A percentile compares a stretch with the other conserved stretches of the same genome.
Conservation (phyloP, 2,888 invertebrate species). For the Xylota segnis region DNA sequence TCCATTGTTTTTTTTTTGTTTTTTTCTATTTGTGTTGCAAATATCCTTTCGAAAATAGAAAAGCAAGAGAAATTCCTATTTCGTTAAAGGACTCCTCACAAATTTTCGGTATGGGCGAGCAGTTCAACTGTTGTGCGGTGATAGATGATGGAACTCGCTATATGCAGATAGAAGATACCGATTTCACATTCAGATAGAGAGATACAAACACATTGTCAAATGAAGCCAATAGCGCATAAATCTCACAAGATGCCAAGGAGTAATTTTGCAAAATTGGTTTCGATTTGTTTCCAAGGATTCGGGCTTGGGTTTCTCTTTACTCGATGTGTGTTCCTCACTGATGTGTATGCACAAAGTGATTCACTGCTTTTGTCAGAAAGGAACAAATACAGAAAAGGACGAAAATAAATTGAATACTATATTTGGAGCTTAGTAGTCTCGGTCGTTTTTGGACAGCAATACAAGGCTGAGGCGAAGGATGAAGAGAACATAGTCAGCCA, state of each 20-base stretch:
- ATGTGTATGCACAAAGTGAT: constrained; percentile 15
- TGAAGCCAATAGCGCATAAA: constrained; percentile 66
- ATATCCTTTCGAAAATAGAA: not conserved
- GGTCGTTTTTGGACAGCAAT: not conserved
- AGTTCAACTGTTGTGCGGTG: constrained; percentile 17
- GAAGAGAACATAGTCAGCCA: not conserved
- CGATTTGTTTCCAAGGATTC: constrained; percentile 40
- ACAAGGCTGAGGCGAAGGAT: not conserved
- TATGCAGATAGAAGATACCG: constrained; percentile 8
- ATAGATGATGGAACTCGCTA: constrained; percentile 30
- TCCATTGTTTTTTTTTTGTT: not conserved
- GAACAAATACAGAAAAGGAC: constrained; percentile 1
- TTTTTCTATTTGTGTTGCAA: not conserved
- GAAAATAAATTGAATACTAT: constrained; percentile 17
- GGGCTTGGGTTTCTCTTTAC: not conserved
- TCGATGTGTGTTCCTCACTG: not conserved
- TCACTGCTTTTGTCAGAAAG: constrained; percentile 25
- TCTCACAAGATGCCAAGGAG: constrained; percentile 62
- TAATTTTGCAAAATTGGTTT: constrained; percentile 66
- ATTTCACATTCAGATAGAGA: constrained; percentile 7
- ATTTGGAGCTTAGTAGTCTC: not conserved
- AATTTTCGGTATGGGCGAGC: not conserved
- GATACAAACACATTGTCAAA: constrained; percentile 55
- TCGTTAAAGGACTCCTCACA: constrained; percentile 15
- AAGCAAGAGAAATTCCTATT: constrained; percentile 20